Evolutionary conservation across 92 coral and sea anemone species (phyloP).

Genomic region (Epizoanthus scotinus): DNA sequence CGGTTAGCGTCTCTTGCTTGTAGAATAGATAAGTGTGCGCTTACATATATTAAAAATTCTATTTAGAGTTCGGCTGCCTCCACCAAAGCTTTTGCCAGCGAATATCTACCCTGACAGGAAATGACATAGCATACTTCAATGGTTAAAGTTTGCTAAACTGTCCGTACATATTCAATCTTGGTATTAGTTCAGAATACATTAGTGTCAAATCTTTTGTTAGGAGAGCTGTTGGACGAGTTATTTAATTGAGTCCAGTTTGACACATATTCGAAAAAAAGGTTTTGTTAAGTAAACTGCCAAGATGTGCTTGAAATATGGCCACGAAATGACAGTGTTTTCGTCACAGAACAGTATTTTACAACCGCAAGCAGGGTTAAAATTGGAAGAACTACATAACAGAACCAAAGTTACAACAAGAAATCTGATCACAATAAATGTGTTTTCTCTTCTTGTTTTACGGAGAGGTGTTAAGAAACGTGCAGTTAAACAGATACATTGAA

Average conservation of each 20-base stretch:
- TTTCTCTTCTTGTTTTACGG: no score
- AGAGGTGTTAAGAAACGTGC: no score
- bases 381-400: no score
- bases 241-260: constrained; percentile 35
- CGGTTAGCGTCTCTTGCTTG: not conserved
- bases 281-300: constrained; percentile 55
- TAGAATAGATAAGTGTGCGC: not conserved
- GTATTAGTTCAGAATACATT: constrained; percentile 43
- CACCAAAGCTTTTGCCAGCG: not conserved
- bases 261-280: constrained; percentile 32
- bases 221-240: not conserved
- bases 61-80: not conserved
- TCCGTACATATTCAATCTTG: constrained; percentile 19
- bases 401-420: no score
- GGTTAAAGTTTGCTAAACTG: constrained; percentile 3
- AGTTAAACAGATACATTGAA: no score
- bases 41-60: not conserved
- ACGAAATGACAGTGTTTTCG: not conserved
- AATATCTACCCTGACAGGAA: constrained; percentile 18
- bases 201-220: constrained; percentile 47
- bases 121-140: constrained; percentile 5
- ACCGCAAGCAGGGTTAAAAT: no score
- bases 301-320: constrained; percentile 11
- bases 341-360: no score
- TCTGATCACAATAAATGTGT: no score